Base-by-base conservation (phyloP, 2,113 vertebrate genomes). In the Synchiropus splendidus region DNA sequence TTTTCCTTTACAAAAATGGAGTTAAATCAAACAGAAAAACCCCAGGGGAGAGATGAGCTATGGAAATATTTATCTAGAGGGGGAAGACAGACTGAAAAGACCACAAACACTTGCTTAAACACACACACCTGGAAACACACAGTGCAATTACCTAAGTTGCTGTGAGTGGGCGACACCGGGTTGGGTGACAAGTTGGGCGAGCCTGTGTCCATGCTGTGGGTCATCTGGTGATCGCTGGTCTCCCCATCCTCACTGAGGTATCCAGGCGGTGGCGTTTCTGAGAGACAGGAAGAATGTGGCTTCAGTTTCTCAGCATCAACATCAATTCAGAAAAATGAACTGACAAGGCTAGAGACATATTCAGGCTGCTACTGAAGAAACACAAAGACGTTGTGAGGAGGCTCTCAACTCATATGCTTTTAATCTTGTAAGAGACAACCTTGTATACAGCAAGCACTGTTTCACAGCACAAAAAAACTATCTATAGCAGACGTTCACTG, bases 231-330 rank as follows among this genome's bases (percentile, higher is more conserved):
- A 77, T 99, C 95, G 27, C 91, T 99, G 57, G 92, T 93, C 81
- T 99, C 95, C 57, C 95, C 95, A 92, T 99, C 95, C 81, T 99
- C 95, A 60, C 95, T 99, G 79, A 99, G 79, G 79, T 99, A 99
- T 53, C 95, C 95, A 1, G 95, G 94, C 41, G 95, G 95, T 1
- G 95, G 95, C 18, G 95, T 99, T 81, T 99, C 95, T 99, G 66
- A 27, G 21, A 27, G 21, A 27, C 21, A 27, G 4, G 21, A 27
- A 27, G 21, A 27, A 27, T 8, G 21, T 8, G 4, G 4, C 21
- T 4, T 27, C 21, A 27, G 21, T 5, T 27, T 27, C 4, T 27
- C 21, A 27, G 21, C 8, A 8, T 27, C 4, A 27, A 8, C 21
- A 27, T 27, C 8, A 8, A 27, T 27, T 4, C 21, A 8, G 21